Evolutionary conservation across 1,140 invertebrate genomes (phyloP).

Genomic region (Vanessa atalanta): DNA sequence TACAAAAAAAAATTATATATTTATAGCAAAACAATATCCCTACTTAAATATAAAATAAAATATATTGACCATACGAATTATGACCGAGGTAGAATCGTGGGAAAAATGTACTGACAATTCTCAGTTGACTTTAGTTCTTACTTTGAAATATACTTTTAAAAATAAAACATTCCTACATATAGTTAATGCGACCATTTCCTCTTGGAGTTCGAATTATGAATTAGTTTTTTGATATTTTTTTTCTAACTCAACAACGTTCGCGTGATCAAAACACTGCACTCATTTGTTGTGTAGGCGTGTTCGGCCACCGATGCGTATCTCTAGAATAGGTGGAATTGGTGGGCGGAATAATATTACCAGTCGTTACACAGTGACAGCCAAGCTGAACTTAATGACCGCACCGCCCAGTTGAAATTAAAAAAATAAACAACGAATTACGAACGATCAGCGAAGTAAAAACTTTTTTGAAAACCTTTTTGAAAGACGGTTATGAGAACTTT

Average conservation of each 20-base stretch:
- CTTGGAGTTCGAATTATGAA: background rate
- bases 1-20: no score
- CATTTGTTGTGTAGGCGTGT: slow-evolving; percentile 64
- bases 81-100: no score
- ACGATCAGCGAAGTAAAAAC: slow-evolving; percentile 1
- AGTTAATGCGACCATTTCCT: background rate
- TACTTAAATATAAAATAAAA: no score
- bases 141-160: no score
- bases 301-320: slow-evolving; percentile 73
- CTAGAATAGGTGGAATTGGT: slow-evolving; percentile 69
- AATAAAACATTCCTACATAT: no score
- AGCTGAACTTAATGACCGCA: slow-evolving; percentile 48
- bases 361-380: slow-evolving; percentile 64
- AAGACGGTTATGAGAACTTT: background rate
- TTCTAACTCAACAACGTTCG: slow-evolving; percentile 13
- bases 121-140: no score
- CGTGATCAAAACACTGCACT: slow-evolving; percentile 42
- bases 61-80: no score
- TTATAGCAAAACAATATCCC: no score
- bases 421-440: slow-evolving; percentile 43
- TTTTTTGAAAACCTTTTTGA: background rate
- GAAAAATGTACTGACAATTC: no score
- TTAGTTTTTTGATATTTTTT: slow-evolving; percentile 1
- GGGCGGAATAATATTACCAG: slow-evolving; percentile 71
- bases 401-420: slow-evolving; percentile 56